Evolutionary conservation across 1,140 invertebrate species (phyloP), one percentile per base, ranked within the genome.

Genomic region (Sinella curviseta): DNA sequence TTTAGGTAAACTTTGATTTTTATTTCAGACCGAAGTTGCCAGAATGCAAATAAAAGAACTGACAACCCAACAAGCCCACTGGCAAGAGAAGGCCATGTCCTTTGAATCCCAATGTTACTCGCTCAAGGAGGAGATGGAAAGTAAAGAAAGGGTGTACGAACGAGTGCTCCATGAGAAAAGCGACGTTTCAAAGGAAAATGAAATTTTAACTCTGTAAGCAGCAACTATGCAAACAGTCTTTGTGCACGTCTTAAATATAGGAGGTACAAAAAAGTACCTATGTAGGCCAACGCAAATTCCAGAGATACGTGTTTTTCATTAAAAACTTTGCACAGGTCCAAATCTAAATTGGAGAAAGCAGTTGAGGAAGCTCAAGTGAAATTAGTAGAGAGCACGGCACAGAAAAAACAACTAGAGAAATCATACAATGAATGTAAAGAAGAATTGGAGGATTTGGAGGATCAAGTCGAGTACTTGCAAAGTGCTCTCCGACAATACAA

Each of bases 51-150:
- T 67, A 1, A 30, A 60, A n/a, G 80, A 78, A 17, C n/a, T 81
- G 26, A 76, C 77, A 55, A 17, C 65, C 28, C 76, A 81, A 78
- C 76, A 75, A 70, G 24, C 74, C 3, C 77, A 78, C 2, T 81
- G 77, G 80, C 80, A 81, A 33, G 80, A 78, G 39, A 33, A 48
- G 30, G 67, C 77, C 20, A 55, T 65, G 65, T 24, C 39, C 0
- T 78, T 36, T 67, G 76, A 81, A 55, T 75, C 73, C 17, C 54
- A 77, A 36, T 60, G 67, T 31, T 81, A 33, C 35, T 54, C 78
- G 60, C 28, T 78, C 0, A 75, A 77, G 65, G 54, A 74, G n/a
- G 54, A 79, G 39, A 39, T 79, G 34, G 78, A 76, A 70, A 79
- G 39, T 0, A 70, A 34, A 16, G 78, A 79, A 33, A 79, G 70